Evolutionary conservation across 2,113 vertebrate species (phyloP).

Genomic region (Dinomys branickii): DNA sequence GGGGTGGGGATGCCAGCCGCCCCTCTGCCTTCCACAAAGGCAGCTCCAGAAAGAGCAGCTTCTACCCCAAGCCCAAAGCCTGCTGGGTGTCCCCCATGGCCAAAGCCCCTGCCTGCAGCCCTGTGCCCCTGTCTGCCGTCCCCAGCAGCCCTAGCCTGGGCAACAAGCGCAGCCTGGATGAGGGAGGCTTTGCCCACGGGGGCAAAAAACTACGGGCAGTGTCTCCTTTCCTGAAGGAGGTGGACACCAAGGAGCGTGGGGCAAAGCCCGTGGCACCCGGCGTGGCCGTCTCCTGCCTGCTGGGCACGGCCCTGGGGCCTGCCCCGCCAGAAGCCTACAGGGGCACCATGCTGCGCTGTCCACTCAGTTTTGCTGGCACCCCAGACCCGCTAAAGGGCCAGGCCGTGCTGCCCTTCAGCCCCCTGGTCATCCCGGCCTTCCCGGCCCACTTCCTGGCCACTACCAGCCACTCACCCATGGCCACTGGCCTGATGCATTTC

Average conservation of each 20-base stretch:
- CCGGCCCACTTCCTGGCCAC: constrained; percentile 82
- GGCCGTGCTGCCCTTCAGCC: constrained; percentile 73
- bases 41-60: background rate
- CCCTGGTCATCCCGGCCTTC: constrained; percentile 84
- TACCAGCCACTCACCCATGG: constrained; percentile 49
- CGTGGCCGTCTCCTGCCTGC: background rate
- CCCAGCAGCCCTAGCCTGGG: background rate
- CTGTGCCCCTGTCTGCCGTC: background rate
- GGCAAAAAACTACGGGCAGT: constrained; percentile 37
- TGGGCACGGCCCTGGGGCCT: constrained; percentile 61
- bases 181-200: constrained; percentile 38
- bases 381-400: constrained; percentile 81
- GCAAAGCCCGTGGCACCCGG: background rate
- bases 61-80: constrained; percentile 66
- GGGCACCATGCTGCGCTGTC: constrained; percentile 80
- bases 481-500: constrained; percentile 65
- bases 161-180: constrained; percentile 47
- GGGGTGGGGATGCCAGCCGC: constrained; percentile 62
- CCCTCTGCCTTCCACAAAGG: constrained; percentile 78
- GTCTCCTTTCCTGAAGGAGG: constrained; percentile 73
- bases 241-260: background rate
- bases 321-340: constrained; percentile 70
- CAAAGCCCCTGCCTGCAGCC: constrained; percentile 42
- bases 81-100: constrained; percentile 84
- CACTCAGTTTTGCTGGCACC: constrained; percentile 15